Conservation (phyloP, 2,888 invertebrate genomes). For the Mesodorylaimus sp. region DNA sequence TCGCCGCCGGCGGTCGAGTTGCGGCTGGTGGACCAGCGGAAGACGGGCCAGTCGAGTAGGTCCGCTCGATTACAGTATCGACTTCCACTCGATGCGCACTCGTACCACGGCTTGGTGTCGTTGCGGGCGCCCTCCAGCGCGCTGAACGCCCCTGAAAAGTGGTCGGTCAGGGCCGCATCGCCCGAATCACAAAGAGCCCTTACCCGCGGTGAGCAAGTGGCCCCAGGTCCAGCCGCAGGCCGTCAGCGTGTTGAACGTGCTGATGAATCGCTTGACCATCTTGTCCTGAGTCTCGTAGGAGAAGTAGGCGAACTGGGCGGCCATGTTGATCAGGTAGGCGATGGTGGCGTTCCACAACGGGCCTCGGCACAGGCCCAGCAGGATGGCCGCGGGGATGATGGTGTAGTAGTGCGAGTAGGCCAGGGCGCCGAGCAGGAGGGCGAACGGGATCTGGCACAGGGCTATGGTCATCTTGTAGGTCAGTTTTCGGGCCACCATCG, state of each 20-base stretch:
- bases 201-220: not conserved
- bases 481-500: not conserved
- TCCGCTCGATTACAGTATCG: constrained; percentile 1
- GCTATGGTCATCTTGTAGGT: constrained; percentile 3
- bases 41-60: not conserved
- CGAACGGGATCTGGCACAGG: not conserved
- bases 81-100: not conserved
- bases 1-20: not conserved
- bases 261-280: constrained; percentile 6
- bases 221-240: not conserved
- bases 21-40: not conserved
- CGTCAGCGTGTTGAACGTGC: constrained; percentile 1
- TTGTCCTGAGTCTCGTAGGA: constrained; percentile 3
- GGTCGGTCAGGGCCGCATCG: too few relatives aligned
- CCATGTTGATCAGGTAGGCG: constrained; percentile 3
- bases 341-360: constrained; percentile 7
- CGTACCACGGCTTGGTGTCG: not conserved
- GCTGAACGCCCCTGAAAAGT: constrained; percentile 3
- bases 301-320: constrained; percentile 7
- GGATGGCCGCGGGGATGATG: not conserved
- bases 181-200: too few relatives aligned
- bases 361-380: constrained; percentile 3
- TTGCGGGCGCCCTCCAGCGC: not conserved
- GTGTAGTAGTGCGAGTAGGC: constrained; percentile 1
- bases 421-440: not conserved